Base-by-base conservation (phyloP, 2,888 invertebrate genomes). In the Diplazon laetatorius region DNA sequence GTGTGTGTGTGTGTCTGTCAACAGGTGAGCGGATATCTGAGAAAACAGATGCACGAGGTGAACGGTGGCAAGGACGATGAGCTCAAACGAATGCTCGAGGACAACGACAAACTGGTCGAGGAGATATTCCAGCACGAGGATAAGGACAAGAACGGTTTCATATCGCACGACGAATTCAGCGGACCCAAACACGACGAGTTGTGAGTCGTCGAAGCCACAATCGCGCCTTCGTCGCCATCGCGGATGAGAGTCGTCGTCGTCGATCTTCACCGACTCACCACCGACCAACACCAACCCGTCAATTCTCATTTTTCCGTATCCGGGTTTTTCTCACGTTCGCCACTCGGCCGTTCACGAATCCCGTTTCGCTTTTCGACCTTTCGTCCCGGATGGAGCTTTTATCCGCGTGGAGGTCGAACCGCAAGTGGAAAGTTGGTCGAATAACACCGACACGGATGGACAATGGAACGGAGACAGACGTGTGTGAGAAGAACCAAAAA, bases 81-180 rank as follows among this genome's bases (percentile, higher is more conserved):
- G 89, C 92, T 97, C 85, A 95, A 95, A 89, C 95, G 95, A 88
- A 96, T 96, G 95, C 92, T 97, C 70, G 95, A 95, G 76, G 96
- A 97, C 88, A 97, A 98, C 91, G 97, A 98, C 91, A 97, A 97
- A 90, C 94, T 98, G 72, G 97, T 98, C 6, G 97, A 98, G 88
- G 98, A 98, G 91, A 98, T 99, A 88, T 98, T 99, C 94, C 97
- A 97, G 89, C 98, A 98, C 90, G 98, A 99, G 91, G 98, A 99
- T 91, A 97, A 96, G 91, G 98, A 99, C 92, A 97, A 97, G 91
- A 98, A 99, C 89, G 98, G 98, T 78, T 97, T 95, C 92, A 98
- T 99, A 86, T 98, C 98, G 81, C 97, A 97, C 92, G 96, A 96
- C 60, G 98, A 99, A 92, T 99, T 99, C 93, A 97, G 97, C 25